Base-by-base conservation (phyloP, 1,140 invertebrate species). In the Lordiphosa collinella region DNA sequence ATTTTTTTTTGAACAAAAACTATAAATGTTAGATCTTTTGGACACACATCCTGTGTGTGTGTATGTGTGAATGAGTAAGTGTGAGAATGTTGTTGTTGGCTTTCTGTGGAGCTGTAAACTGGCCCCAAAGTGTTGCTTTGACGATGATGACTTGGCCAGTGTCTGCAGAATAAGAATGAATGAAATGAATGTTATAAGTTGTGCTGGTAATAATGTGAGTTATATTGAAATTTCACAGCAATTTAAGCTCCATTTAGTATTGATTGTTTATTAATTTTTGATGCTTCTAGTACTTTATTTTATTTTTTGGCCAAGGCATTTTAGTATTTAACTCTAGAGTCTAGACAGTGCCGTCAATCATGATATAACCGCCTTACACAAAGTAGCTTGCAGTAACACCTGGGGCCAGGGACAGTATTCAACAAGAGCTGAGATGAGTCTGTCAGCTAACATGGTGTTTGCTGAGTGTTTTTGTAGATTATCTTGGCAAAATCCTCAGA, bases 11-110 rank as follows among this genome's bases (percentile, higher is more conserved):
- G 31, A 25, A 13, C 31, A 53, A 37, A 65, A 60, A 69, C 63
- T 80, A 76, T 80, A 80, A 80, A 80, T 70, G 65, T 64, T 8
- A 36, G 11, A 25, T 12, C 18, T 22, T 22, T 22, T 22, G 18
- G 18, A 22, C 18, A 22, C 18, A 22, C 18, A 22, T 22, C 18
- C 18, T 22, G 10, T 11, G n/a, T 47, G 31, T 22, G 35, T 47
- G 32, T 46, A 16, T 18, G 8, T 44, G 32, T 35, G 22, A 5
- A 4, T 22, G 18, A 22, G 49, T 29, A 8, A 13, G 37, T 37
- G 11, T 40, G 18, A 22, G 18, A 5, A 5, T 22, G 18, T 22
- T 18, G 13, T 34, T 51, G 14, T 51, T 34, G 31, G 48, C 12
- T 51, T 44, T 36, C 13, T 56, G 6, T 36, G 37, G n/a, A 9